phyloP scores from a whole-genome alignment of 2,113 vertebrate species.

The Poicephalus meyeri region DNA sequence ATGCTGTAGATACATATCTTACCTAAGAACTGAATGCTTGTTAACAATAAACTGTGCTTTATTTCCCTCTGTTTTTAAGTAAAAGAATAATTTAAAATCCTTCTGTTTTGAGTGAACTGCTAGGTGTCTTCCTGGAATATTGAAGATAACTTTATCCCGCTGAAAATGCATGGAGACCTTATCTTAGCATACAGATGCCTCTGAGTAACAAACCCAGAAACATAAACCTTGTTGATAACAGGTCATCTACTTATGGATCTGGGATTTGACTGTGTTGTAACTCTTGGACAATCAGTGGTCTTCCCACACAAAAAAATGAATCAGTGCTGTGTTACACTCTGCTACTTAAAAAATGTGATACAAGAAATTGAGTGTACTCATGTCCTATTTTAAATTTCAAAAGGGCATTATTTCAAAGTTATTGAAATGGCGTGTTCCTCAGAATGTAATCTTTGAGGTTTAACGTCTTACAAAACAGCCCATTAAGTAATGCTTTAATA shows the following conservation, averaged over 20 bases:
- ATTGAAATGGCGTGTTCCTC: background rate
- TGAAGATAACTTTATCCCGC: background rate
- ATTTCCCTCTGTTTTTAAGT: background rate
- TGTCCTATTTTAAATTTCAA: background rate
- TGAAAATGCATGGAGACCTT: background rate
- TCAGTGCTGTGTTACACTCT: background rate
- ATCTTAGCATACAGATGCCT: background rate
- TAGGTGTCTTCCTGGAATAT: background rate
- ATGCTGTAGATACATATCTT: background rate
- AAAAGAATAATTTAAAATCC: background rate
- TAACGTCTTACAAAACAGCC: background rate
- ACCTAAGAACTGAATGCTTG: background rate
- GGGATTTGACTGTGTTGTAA: background rate
- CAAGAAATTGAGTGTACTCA: background rate
- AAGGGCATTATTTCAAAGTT: background rate
- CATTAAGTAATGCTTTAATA: background rate
- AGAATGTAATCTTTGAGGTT: background rate
- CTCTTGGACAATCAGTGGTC: background rate
- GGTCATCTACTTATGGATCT: background rate
- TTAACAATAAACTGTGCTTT: background rate
- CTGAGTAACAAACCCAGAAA: background rate
- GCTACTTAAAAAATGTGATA: background rate
- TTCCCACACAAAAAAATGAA: background rate
- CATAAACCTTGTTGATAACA: background rate
- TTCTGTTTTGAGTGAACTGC: background rate